Conservation (phyloP, 2,888 invertebrate species). For the Charanyca ferruginea region DNA sequence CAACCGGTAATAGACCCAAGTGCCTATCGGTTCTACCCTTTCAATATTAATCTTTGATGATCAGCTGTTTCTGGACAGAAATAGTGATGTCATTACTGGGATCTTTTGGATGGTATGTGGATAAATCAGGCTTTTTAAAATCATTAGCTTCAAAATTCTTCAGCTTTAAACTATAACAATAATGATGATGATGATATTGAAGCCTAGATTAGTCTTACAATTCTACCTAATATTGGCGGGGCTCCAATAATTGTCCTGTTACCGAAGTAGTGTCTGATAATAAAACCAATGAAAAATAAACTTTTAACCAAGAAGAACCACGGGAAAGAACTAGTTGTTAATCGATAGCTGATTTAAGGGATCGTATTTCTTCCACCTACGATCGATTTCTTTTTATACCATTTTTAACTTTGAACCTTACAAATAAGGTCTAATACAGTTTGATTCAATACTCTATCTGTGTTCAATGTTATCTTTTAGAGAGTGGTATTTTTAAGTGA, state of each 20-base stretch:
- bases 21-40: conserved; percentile 19
- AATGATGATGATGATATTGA: too few species aligned
- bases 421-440: conserved; percentile 14
- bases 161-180: too few species aligned
- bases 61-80: conserved; percentile 33
- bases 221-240: too few species aligned
- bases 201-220: too few species aligned
- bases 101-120: not conserved
- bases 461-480: conserved; percentile 46
- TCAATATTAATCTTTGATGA: conserved; percentile 23
- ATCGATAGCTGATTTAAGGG: conserved; percentile 41
- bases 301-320: not conserved
- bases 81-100: conserved; percentile 4
- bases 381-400: not conserved
- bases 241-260: too few species aligned
- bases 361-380: conserved; percentile 48
- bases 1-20: conserved; percentile 35
- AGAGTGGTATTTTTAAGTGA: conserved; percentile 46
- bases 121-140: not conserved
- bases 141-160: not conserved
- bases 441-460: conserved; percentile 8
- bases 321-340: conserved; percentile 26
- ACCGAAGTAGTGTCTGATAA: not conserved
- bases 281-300: conserved; percentile 15
- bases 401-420: conserved; percentile 14